A percentile compares a stretch with the other conserved stretches of the same genome.
Conservation (phyloP, 1,140 invertebrate species). For the Thrips palmi region DNA sequence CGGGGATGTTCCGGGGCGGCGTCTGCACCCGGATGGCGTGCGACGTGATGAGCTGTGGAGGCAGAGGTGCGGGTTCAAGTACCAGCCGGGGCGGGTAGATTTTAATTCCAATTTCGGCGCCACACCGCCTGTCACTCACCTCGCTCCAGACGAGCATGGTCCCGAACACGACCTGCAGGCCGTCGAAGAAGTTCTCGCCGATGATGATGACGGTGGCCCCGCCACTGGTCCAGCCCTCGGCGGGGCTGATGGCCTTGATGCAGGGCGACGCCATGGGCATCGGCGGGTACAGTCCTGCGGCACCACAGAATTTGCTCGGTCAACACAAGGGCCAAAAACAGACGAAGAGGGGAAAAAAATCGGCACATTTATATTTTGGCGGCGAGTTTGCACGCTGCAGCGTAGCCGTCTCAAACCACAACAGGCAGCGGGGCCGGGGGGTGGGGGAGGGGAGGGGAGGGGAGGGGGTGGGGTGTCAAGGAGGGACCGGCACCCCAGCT, state of each 20-base stretch:
- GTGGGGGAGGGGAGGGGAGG: too few relatives aligned
- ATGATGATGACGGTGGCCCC: conserved; percentile 97
- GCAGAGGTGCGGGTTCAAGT: too few relatives aligned
- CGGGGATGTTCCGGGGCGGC: conserved; percentile 91
- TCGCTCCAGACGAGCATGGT: conserved; percentile 99
- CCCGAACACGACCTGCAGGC: conserved; percentile 96
- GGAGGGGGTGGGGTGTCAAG: too few relatives aligned
- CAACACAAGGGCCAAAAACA: too few relatives aligned
- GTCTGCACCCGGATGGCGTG: conserved; percentile 98
- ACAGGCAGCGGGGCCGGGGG: too few relatives aligned
- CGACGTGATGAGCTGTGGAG: conserved; percentile 91
- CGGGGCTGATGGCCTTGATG: conserved; percentile 97
- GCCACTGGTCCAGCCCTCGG: conserved; percentile 98
- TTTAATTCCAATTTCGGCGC: too few relatives aligned
- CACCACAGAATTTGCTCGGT: too few relatives aligned
- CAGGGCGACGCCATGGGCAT: conserved; percentile 88
- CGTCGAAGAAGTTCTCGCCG: conserved; percentile 99
- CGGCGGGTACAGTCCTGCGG: conserved; percentile 58
- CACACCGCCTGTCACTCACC: conserved; percentile 43
- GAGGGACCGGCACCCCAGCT: too few relatives aligned
- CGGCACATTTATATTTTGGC: too few relatives aligned
- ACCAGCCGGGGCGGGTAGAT: too few relatives aligned
- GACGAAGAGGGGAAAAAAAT: too few relatives aligned
- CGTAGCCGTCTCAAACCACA: too few relatives aligned
- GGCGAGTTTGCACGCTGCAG: background rate